A percentile compares a stretch with the other conserved stretches of the same genome.
Conservation (phyloP, 2,797 vertebrate species). For the Caiman crocodilus region DNA sequence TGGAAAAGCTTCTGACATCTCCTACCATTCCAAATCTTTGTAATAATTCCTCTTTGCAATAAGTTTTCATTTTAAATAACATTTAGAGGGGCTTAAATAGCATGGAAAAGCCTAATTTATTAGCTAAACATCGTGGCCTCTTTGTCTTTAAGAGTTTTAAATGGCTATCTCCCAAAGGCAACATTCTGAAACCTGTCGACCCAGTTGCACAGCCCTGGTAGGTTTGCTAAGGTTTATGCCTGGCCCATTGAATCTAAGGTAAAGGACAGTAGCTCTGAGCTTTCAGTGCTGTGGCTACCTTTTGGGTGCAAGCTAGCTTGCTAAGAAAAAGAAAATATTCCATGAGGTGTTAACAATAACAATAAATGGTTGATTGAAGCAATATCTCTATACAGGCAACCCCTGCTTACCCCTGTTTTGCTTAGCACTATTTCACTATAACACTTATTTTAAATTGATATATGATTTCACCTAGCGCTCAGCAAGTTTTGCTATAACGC, state of each 20-base stretch:
- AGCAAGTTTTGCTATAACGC: too few relatives aligned
- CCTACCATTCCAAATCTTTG: neutral
- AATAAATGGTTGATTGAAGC: neutral
- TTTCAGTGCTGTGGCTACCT: rapidly evolving
- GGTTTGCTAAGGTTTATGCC: neutral
- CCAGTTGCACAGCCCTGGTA: neutral
- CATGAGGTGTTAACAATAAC: neutral
- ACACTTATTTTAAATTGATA: too few relatives aligned
- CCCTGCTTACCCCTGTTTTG: too few relatives aligned
- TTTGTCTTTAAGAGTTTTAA: neutral
- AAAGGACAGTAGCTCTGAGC: neutral
- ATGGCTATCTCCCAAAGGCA: neutral
- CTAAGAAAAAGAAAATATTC: neutral
- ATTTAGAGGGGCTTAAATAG: neutral
- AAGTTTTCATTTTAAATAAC: neutral
- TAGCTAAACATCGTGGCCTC: neutral
- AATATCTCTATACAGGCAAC: neutral
- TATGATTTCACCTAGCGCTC: too few relatives aligned
- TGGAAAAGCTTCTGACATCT: too few relatives aligned
- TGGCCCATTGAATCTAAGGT: neutral
- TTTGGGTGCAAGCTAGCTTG: neutral
- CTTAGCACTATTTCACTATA: too few relatives aligned
- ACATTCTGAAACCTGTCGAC: neutral
- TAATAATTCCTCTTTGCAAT: neutral
- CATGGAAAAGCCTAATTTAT: neutral